Percentiles rank a stretch among this genome's conserved stretches.
Evolutionary conservation across 2,113 vertebrate species (phyloP).

Genomic region (Serilophus lunatus): DNA sequence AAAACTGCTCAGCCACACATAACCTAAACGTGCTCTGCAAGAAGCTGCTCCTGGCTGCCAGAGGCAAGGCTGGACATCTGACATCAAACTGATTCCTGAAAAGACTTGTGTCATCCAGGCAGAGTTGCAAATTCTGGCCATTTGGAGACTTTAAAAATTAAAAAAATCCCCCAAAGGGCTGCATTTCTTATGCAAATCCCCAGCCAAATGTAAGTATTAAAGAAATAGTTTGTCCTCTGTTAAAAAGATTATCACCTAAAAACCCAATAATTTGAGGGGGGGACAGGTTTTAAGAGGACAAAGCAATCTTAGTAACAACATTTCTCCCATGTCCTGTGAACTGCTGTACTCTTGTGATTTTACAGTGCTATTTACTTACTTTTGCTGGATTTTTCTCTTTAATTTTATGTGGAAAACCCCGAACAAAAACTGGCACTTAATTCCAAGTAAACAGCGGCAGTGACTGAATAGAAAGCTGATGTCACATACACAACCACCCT

Average conservation of each 20-base stretch:
- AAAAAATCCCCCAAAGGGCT: background rate
- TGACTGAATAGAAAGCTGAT: slow-evolving; percentile 25
- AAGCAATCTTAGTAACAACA: background rate
- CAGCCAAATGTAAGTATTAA: background rate
- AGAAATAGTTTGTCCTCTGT: background rate
- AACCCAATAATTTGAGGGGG: background rate
- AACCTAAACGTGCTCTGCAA: background rate
- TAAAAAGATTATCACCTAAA: background rate
- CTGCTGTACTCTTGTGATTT: background rate
- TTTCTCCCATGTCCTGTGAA: background rate
- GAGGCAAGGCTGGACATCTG: background rate
- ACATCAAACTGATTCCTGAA: background rate
- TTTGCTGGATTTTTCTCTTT: background rate
- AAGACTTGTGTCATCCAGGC: background rate
- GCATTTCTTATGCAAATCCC: background rate
- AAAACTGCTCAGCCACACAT: background rate
- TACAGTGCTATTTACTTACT: background rate
- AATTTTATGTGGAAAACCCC: background rate
- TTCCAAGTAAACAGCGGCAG: slow-evolving; percentile 35
- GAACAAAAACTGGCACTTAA: slow-evolving; percentile 14
- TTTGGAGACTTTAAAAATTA: slow-evolving; percentile 1
- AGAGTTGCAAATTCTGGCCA: background rate
- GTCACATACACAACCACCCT: background rate
- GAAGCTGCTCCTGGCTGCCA: background rate
- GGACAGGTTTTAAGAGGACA: background rate